These are phyloP conservation scores for Zophobas morio DNA, from an alignment of 1,140 invertebrate genomes.

Conservation along the genomic window DNA sequence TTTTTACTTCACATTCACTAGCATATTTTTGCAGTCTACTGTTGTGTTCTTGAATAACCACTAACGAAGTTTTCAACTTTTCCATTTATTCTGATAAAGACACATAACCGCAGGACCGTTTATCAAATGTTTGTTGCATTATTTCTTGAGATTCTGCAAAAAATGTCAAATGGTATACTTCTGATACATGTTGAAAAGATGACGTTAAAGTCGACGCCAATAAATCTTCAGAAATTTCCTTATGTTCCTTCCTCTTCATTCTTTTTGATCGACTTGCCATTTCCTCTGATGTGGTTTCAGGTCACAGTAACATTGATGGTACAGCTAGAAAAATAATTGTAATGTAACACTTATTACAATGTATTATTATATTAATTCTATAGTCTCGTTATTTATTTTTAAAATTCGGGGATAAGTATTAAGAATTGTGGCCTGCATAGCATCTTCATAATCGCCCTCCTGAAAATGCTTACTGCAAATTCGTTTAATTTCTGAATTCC, in stretches of 20 bases:
- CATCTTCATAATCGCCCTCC: conserved; percentile 35
- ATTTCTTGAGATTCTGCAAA: too few species aligned
- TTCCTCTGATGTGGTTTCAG: not conserved
- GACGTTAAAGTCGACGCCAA: too few species aligned
- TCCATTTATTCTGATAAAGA: too few species aligned
- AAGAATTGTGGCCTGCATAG: conserved; percentile 16
- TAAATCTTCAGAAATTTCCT: not conserved
- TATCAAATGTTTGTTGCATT: too few species aligned
- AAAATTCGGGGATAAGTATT: conserved; percentile 2
- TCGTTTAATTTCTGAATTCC: conserved; percentile 15
- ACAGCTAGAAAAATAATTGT: not conserved
- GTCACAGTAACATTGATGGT: not conserved
- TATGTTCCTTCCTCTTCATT: not conserved
- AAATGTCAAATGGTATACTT: too few species aligned
- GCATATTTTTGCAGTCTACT: too few species aligned
- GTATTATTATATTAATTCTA: not conserved
- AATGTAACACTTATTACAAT: not conserved
- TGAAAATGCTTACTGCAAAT: conserved; percentile 50
- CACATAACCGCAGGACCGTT: too few species aligned
- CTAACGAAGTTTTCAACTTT: too few species aligned
- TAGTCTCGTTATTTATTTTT: not conserved
- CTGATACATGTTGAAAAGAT: too few species aligned
- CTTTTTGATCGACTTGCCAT: not conserved
- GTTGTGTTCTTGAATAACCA: too few species aligned
- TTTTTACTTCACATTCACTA: too few species aligned